phyloP scores from a whole-genome alignment of 2,888 invertebrate genomes.

The Nomada goodeniana region DNA sequence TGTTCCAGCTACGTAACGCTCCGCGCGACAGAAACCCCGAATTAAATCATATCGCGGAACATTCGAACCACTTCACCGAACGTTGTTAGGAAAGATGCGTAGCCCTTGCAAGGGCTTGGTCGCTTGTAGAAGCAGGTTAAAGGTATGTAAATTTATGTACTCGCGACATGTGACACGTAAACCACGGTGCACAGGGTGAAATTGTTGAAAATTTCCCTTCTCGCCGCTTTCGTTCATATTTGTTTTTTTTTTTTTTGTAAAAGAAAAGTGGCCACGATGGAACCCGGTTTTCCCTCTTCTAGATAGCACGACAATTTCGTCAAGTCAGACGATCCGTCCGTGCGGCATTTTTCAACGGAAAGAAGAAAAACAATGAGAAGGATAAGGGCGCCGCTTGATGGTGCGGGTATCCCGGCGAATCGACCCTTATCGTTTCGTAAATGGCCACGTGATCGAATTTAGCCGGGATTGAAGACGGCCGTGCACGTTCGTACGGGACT shows the following conservation, averaged over 20 bases:
- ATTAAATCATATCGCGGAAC: not conserved
- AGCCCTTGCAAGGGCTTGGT: not conserved
- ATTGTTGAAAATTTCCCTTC: constrained; percentile 12
- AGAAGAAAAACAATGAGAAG: not conserved
- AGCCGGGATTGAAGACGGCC: constrained; percentile 68
- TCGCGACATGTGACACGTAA: constrained; percentile 33
- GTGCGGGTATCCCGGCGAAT: constrained; percentile 54
- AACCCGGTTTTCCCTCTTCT: not conserved
- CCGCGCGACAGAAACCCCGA: not conserved
- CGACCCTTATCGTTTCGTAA: constrained; percentile 69
- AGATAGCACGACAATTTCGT: constrained; percentile 37
- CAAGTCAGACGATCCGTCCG: constrained; percentile 45
- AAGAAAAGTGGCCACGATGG: too few relatives aligned
- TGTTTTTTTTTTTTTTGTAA: too few relatives aligned
- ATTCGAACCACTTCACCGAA: not conserved
- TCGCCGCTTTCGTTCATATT: constrained; percentile 5
- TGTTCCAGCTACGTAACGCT: not conserved
- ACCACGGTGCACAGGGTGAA: not conserved
- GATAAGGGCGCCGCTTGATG: constrained; percentile 36
- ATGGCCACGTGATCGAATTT: constrained; percentile 73
- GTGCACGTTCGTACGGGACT: constrained; percentile 70
- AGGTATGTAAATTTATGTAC: constrained; percentile 45
- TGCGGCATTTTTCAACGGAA: constrained; percentile 28
- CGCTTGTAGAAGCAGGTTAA: constrained; percentile 29
- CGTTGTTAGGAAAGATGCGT: constrained; percentile 11